Evolutionary conservation across 1,140 invertebrate genomes (phyloP).

Genomic region (Theocolax elegans): DNA sequence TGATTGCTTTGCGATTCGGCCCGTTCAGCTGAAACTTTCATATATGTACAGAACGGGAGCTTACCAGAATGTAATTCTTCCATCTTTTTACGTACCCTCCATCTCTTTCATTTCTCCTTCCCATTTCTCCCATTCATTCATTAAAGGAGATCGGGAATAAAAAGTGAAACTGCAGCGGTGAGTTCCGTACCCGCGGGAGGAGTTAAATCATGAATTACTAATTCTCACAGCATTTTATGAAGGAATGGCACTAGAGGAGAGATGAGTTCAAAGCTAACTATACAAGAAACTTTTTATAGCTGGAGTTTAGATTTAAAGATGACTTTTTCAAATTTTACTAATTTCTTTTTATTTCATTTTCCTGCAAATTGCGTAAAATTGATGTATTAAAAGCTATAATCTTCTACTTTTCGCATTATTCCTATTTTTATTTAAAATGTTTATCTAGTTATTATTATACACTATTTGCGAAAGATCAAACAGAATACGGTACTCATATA

Average conservation of each 20-base stretch:
- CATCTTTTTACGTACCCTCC: too few species aligned
- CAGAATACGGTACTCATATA: too few species aligned
- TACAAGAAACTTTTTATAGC: background rate
- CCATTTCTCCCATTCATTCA: background rate
- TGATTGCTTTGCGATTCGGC: constrained; percentile 17
- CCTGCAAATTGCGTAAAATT: too few species aligned
- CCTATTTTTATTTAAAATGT: too few species aligned
- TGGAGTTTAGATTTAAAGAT: background rate
- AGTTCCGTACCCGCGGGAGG: background rate
- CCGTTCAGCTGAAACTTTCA: constrained; percentile 9
- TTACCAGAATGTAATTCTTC: too few species aligned
- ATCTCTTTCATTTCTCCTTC: background rate
- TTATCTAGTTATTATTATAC: too few species aligned
- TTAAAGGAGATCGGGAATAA: background rate
- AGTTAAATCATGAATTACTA: constrained; percentile 25
- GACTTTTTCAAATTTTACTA: background rate
- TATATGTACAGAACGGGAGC: background rate
- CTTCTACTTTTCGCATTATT: too few species aligned
- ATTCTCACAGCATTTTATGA: constrained; percentile 18
- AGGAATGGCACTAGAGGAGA: background rate
- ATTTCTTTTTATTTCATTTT: too few species aligned
- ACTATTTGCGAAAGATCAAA: too few species aligned
- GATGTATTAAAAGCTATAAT: too few species aligned
- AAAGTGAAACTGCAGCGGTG: background rate
- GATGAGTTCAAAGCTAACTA: background rate